phyloP scores from a whole-genome alignment of 2,888 invertebrate species.

The Epirrita christyi region DNA sequence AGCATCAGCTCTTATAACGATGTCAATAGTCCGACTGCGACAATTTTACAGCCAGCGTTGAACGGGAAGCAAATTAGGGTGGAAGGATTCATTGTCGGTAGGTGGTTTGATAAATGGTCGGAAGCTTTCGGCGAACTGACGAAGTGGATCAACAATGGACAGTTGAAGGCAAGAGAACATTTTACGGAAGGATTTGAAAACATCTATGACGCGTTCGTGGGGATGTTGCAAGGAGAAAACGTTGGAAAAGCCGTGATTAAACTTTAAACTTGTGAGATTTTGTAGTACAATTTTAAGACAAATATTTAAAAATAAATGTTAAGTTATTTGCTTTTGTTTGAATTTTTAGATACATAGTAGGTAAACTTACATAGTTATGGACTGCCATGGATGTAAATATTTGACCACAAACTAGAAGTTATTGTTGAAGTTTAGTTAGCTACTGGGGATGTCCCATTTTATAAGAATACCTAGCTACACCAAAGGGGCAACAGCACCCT shows the following conservation, averaged over 20 bases:
- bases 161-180: conserved; percentile 87
- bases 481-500: no score
- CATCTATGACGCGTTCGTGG: conserved; percentile 87
- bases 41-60: conserved; percentile 81
- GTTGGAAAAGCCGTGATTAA: conserved; percentile 88
- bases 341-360: no score
- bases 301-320: no score
- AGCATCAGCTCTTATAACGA: conserved; percentile 67
- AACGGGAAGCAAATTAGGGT: conserved; percentile 76
- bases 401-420: no score
- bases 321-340: neutral
- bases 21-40: conserved; percentile 39
- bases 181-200: conserved; percentile 89
- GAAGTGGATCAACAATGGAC: conserved; percentile 86
- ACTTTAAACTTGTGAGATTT: conserved; percentile 60
- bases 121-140: conserved; percentile 85
- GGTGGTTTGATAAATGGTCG: conserved; percentile 82
- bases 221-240: conserved; percentile 87
- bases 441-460: no score
- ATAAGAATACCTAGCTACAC: no score
- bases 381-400: no score
- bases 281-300: neutral
- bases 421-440: no score
- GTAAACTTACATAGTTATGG: no score
- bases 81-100: conserved; percentile 84